Base-by-base conservation (phyloP, 2,797 vertebrate genomes). In the Acanthopagrus latus region DNA sequence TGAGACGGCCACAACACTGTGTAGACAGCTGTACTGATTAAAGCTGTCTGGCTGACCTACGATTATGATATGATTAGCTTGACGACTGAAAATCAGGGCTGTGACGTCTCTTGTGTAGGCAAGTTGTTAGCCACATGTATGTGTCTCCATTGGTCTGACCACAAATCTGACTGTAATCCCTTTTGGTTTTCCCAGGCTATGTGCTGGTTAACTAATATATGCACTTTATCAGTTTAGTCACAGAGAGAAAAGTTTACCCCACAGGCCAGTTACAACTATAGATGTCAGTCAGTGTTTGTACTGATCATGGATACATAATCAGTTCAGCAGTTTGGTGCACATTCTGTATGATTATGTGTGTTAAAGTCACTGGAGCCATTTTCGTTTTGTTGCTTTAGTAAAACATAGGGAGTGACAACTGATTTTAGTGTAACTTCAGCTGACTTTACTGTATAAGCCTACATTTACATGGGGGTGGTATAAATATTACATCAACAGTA, bases 21-120 rank as follows among this genome's bases (percentile, higher is more conserved):
- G 13, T 63, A 43, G 47, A 71, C 10, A 38, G 29, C 29, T 58
- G 56, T 58, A 58, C 41, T 41, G 57, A 43, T 59, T 41, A 55
- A 16, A 27, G 16, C 25, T 27, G 54, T 17, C 7, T 7, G 0
- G 7, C 33, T 38, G 38, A 38, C 8, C 3, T 7, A 17, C 54
- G 4, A 27, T 27, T 27, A 27, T 27, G 27, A 27, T 27, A 27
- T 27, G 27, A 27, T 27, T 7, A 17, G 13, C 54, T 16, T 12
- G 51, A 16, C 13, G 2, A 27, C 25, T 27, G 23, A 55, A 55
- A 55, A 55, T 9, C 7, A 10, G 4, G 8, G 48, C 20, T 20
- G 18, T 10, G 10, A n/a, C 20, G 48, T 54, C 23, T 17, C 23
- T 13, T 54, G 51, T 54, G 51, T 54, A 55, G 52, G 7, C 23